Evolutionary conservation across 2,113 vertebrate genomes (phyloP), one percentile per base, ranked within the genome.

Genomic region (Callorhinus ursinus): DNA sequence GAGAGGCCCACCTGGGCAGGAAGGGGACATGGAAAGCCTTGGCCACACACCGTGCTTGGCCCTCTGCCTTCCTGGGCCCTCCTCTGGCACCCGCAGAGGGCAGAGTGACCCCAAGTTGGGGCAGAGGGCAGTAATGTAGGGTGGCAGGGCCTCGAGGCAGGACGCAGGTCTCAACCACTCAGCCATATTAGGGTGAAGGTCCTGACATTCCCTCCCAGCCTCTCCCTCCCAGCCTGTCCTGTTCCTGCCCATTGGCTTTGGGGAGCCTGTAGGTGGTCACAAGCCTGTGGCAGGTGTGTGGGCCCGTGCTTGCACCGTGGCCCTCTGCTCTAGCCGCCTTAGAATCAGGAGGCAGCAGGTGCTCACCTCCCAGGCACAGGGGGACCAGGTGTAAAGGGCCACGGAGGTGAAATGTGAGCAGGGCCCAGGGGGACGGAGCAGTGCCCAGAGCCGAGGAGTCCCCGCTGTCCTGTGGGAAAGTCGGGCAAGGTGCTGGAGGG

Each of bases 161-260:
- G 28, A 16, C 21, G 13, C 11, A 2, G 31, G 80, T 3, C 7
- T 0, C 9, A 4, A 3, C 19, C 8, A 0, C 7, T 26, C 13
- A 0, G 46, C 26, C 24, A 0, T 33, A 5, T 0, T 3, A 24
- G 21, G 6, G 57, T 2, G n/a, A 39, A 1, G 0, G 55, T 51
- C 42, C 24, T 19, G 2, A 33, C 1, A 0, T 9, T 42, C 39
- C 39, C 22, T 74, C 71, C 36, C 13, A 42, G 33, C 19, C 72
- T 9, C 24, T 7, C 79, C 79, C 53, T 55, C 57, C 9, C 22
- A 10, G 1, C 59, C 59, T 10, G 22, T 24, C 24, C 59, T 10
- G 57, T 22, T 59, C 57, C 57, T 59, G 24, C 7, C 0, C 6
- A 4, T 10, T 4, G 2, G 71, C 31, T 51, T 21, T 1, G 1